A percentile compares a stretch with the other conserved stretches of the same genome.
These are phyloP conservation scores for Penaeus monodon DNA, from an alignment of 2,888 invertebrate genomes.

Conservation along the genomic window DNA sequence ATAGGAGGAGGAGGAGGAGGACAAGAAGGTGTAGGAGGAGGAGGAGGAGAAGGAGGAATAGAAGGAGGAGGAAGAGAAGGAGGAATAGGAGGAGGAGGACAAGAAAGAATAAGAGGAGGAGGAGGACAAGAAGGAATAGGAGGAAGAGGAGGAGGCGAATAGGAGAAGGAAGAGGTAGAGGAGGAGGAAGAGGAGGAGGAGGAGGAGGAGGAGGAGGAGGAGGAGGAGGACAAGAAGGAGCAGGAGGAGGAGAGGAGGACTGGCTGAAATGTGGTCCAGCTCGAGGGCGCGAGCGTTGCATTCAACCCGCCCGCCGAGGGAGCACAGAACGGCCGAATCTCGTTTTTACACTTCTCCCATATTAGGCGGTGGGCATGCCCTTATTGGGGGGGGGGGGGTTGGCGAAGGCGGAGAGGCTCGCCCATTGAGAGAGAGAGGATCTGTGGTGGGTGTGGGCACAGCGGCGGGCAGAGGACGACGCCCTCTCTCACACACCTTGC, in stretches of 20 bases:
- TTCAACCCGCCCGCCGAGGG: too few relatives aligned
- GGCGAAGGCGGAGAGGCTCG: conserved; percentile 5
- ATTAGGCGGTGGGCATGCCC: conserved; percentile 42
- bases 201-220: neutral
- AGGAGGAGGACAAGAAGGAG: neutral
- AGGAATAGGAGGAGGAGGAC: neutral
- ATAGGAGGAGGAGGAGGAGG: conserved; percentile 1
- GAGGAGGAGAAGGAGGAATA: neutral
- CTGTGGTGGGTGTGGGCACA: too few relatives aligned
- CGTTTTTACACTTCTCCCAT: conserved; percentile 33
- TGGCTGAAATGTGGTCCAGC: neutral
- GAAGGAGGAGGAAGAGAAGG: neutral
- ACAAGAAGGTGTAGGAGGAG: neutral
- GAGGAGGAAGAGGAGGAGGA: neutral
- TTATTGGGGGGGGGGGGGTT: conserved; percentile 26
- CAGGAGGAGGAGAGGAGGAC: neutral
- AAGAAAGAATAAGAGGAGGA: neutral
- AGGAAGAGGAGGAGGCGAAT: too few relatives aligned
- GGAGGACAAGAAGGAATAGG: neutral
- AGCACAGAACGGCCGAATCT: too few relatives aligned
- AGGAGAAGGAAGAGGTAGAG: neutral
- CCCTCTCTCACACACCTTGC: too few relatives aligned
- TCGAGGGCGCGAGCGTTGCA: too few relatives aligned
- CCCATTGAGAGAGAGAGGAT: conserved; percentile 32
- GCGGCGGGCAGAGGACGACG: too few relatives aligned